Evolutionary conservation across 2,888 invertebrate genomes (phyloP), one percentile per base, ranked within the genome.

Genomic region (Synanthedon andrenaeformis): DNA sequence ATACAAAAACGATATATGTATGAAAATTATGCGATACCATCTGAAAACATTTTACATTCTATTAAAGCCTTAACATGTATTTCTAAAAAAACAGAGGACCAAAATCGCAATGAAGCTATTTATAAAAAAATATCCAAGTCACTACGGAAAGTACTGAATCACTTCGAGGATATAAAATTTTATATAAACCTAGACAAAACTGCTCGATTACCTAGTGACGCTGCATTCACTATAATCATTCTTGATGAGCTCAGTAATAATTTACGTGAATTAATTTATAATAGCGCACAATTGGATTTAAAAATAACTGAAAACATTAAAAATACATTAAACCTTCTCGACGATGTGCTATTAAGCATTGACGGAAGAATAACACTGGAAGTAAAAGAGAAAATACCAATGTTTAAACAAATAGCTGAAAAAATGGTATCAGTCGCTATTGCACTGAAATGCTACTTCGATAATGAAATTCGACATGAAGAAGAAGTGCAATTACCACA

Each of bases 161-260:
- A 86, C 65, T 87, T 87, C 58, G 86, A 85, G 63, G 87, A 87
- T 60, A 76, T 87, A 0, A 87, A 85, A 55, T 87, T 87, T 65
- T 87, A 85, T 56, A 79, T 87, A 2, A 85, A 82, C 64, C 63
- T 87, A 14, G 87, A 87, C 63, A 86, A 85, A 74, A 85, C 86
- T 5, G 87, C 87, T 3, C 73, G 86, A 61, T 56, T 82, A 50
- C 86, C 87, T 4, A 80, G 75, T 66, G 86, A 86, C 58, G 75
- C 82, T 35, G 72, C 74, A 53, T 81, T 84, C 64, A 85, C 83
- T 3, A 82, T 79, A 67, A 74, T 82, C 35, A 76, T 86, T 57
- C 63, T 87, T 52, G 67, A 75, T 50, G 79, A 83, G 55, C 59
- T 86, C 13, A 75, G 71, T 61, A 58, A 58, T 2, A 67, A 69